These are phyloP conservation scores for Oxycera nigricornis DNA, from an alignment of 2,888 invertebrate species.

Conservation along the genomic window DNA sequence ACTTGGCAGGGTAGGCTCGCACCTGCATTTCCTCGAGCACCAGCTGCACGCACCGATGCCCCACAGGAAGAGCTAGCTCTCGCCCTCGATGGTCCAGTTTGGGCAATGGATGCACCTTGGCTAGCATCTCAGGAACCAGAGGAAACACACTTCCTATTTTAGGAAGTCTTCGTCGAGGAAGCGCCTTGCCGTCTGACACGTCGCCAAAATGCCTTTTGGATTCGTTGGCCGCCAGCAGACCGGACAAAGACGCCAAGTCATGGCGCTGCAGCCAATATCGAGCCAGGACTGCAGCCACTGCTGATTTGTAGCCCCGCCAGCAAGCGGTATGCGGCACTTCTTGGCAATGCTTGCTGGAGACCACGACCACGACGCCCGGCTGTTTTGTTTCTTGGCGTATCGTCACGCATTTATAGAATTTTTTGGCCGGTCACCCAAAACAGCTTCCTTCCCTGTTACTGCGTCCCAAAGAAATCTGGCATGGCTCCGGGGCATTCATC, in stretches of 20 bases:
- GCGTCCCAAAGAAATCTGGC: conserved; percentile 23
- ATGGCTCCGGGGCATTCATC: conserved; percentile 33
- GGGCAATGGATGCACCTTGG: not conserved
- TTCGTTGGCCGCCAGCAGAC: conserved; percentile 32
- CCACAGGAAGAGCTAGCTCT: not conserved
- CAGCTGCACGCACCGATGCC: not conserved
- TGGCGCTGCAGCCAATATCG: conserved; percentile 16
- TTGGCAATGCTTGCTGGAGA: conserved; percentile 46
- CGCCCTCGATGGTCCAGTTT: not conserved
- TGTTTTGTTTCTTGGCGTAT: conserved; percentile 43
- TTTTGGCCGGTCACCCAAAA: conserved; percentile 45
- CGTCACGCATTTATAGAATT: conserved; percentile 46
- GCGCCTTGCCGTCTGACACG: conserved; percentile 44
- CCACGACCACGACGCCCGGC: not conserved
- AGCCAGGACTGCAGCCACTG: not conserved
- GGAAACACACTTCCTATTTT: conserved; percentile 4
- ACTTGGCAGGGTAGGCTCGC: conserved; percentile 42
- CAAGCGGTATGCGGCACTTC: conserved; percentile 38
- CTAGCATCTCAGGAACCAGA: no score
- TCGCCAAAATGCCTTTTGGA: conserved; percentile 36
- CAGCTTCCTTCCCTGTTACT: conserved; percentile 31
- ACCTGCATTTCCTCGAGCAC: not conserved
- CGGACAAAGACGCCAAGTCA: conserved; percentile 27
- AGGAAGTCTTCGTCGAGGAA: conserved; percentile 10
- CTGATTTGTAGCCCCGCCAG: conserved; percentile 17